These are phyloP conservation scores for Melinopterus prodromus DNA, from an alignment of 2,888 invertebrate genomes.

Conservation along the genomic window DNA sequence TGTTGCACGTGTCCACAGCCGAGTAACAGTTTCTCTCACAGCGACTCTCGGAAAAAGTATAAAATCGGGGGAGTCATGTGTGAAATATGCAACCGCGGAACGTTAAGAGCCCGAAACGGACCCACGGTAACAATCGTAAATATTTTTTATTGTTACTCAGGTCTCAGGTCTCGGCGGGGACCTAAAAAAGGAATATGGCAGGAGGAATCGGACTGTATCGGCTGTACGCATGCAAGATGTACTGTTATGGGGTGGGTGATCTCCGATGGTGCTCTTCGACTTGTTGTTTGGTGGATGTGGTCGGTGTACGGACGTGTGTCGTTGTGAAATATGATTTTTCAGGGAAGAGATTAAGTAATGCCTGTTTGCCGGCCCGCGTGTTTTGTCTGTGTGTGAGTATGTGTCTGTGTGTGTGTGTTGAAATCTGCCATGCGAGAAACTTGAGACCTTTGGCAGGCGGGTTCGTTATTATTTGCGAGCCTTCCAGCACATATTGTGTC, in stretches of 20 bases:
- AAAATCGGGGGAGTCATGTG: conserved; percentile 4
- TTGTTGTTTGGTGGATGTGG: not conserved
- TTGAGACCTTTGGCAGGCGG: not conserved
- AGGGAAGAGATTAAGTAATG: conserved; percentile 4
- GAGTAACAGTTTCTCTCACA: not conserved
- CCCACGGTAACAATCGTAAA: not conserved
- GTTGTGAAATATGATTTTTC: not conserved
- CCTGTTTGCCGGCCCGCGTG: not conserved
- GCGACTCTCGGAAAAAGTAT: not conserved
- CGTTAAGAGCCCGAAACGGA: not conserved
- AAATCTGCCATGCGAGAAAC: conserved; percentile 4
- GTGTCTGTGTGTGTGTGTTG: not conserved
- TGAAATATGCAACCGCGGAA: conserved; percentile 4
- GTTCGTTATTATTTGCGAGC: not conserved
- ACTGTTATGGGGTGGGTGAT: not conserved
- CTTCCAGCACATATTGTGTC: not conserved
- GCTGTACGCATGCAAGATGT: not conserved
- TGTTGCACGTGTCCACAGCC: not conserved
- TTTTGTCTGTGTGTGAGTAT: not conserved
- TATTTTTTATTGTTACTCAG: not conserved
- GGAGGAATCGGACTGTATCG: not conserved
- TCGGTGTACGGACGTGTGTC: not conserved
- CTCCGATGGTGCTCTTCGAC: not conserved
- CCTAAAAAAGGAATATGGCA: no score
- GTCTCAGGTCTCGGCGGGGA: no score